Evolutionary conservation across 1,140 invertebrate genomes (phyloP).

Genomic region (Dendrolimus kikuchii): DNA sequence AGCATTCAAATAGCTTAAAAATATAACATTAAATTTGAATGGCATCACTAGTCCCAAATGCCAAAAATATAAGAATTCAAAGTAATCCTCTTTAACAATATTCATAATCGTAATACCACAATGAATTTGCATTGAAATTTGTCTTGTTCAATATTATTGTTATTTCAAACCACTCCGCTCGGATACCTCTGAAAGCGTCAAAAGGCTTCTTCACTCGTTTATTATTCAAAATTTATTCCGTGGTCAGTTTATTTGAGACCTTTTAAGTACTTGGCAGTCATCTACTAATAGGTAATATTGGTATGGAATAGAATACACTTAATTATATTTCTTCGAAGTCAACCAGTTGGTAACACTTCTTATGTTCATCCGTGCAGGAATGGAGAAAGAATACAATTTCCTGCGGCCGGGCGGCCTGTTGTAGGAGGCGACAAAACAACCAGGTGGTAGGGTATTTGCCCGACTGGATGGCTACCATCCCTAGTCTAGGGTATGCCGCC

Average conservation of each 20-base stretch:
- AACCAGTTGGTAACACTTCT: not conserved
- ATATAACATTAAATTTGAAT: no score
- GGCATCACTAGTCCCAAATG: not conserved
- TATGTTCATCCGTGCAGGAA: no score
- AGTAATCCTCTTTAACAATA: not conserved
- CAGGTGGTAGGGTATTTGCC: no score
- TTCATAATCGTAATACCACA: conserved; percentile 7
- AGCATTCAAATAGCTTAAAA: no score
- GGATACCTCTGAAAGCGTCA: conserved; percentile 5
- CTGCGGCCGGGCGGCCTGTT: no score
- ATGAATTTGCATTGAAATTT: conserved; percentile 19
- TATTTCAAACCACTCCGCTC: conserved; percentile 14
- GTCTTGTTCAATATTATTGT: conserved; percentile 16
- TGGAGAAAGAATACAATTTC: no score
- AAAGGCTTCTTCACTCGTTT: conserved; percentile 8
- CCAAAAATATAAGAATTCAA: not conserved
- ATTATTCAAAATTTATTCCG: conserved; percentile 10
- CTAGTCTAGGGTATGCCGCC: no score
- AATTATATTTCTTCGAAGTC: not conserved
- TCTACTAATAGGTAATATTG: no score
- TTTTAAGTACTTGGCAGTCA: not conserved
- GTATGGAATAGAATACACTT: not conserved
- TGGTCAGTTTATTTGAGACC: conserved; percentile 4
- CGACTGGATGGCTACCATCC: no score
- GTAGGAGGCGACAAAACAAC: no score